Evolutionary conservation across 2,113 vertebrate genomes (phyloP), one percentile per base, ranked within the genome.

Genomic region (Colaptes auratus): DNA sequence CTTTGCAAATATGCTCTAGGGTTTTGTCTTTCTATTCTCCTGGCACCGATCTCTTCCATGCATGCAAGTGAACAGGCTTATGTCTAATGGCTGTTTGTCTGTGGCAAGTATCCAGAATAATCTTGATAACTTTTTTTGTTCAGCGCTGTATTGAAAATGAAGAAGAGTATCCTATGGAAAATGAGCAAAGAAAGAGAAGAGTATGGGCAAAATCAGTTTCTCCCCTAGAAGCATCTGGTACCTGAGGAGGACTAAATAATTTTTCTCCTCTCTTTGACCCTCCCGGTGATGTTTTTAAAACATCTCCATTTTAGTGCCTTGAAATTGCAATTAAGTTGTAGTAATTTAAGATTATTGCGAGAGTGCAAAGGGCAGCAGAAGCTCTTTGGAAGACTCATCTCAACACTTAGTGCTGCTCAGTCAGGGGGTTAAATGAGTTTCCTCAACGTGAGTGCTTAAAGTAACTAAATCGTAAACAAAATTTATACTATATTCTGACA

Each of bases 391-490:
- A 97, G 95, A 90, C 96, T 97, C 94, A 83, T 97, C 91, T 96
- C 96, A 88, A 90, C 85, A 90, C 91, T 96, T 97, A 97, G 96
- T 96, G 94, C 94, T 95, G 89, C 89, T 95, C 93, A 93, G 90
- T 97, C 95, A 86, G 96, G 95, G 97, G 97, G 97, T 98, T 98
- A 97, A 98, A 98, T 97, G 95, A 97, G 97, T 98, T 97, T 97
- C 96, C 93, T 97, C 94, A 36, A n/a, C 93, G 93, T 21, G 67
- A 97, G 98, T 98, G 97, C 97, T 98, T 98, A 97, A 97, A 98
- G 96, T 91, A 98, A 97, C 96, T 97, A 97, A 98, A 98, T 97
- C 96, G 76, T 98, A 98, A 98, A 98, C 97, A 98, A 97, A 98
- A 98, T 98, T 98, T 98, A 97, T 98, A 95, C 97, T 97, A 93